A percentile compares a stretch with the other conserved stretches of the same genome.
Evolutionary conservation across 2,888 invertebrate genomes (phyloP).

Genomic region (Mesoligia furuncula): DNA sequence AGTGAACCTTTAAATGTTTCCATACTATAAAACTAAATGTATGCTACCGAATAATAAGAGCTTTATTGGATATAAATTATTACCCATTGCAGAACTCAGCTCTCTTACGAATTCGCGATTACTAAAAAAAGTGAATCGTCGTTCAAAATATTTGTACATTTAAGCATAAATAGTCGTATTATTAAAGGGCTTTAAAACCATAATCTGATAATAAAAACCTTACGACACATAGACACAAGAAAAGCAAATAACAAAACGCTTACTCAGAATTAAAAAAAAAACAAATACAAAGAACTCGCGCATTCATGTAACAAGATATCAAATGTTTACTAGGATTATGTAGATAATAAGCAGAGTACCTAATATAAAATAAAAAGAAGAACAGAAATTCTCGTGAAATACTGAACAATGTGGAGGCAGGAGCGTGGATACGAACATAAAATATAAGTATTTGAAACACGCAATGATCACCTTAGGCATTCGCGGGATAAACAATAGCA

Average conservation of each 20-base stretch:
- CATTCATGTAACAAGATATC: slow-evolving; percentile 27
- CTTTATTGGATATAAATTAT: not conserved
- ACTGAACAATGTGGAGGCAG: slow-evolving; percentile 65
- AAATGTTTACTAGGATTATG: slow-evolving; percentile 53
- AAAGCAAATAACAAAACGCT: slow-evolving; percentile 1
- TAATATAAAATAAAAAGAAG: slow-evolving; percentile 50
- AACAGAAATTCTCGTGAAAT: slow-evolving; percentile 57
- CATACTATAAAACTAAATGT: not conserved
- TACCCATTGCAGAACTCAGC: not conserved
- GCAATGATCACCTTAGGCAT: slow-evolving; percentile 81
- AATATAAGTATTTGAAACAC: slow-evolving; percentile 77
- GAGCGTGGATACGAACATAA: slow-evolving; percentile 70
- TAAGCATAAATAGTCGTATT: not conserved
- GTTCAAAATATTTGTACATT: not conserved
- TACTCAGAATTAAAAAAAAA: slow-evolving; percentile 27
- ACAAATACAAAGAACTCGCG: slow-evolving; percentile 25
- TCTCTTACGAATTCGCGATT: not conserved
- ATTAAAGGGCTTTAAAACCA: not conserved
- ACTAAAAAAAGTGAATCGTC: not conserved
- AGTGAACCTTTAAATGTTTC: not conserved
- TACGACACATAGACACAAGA: not conserved
- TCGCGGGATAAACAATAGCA: slow-evolving; percentile 78
- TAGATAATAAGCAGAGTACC: slow-evolving; percentile 56
- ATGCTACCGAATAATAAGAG: not conserved
- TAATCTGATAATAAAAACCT: not conserved